These are phyloP conservation scores for Sepioteuthis lessoniana DNA, from an alignment of 2,888 invertebrate species.

Conservation along the genomic window DNA sequence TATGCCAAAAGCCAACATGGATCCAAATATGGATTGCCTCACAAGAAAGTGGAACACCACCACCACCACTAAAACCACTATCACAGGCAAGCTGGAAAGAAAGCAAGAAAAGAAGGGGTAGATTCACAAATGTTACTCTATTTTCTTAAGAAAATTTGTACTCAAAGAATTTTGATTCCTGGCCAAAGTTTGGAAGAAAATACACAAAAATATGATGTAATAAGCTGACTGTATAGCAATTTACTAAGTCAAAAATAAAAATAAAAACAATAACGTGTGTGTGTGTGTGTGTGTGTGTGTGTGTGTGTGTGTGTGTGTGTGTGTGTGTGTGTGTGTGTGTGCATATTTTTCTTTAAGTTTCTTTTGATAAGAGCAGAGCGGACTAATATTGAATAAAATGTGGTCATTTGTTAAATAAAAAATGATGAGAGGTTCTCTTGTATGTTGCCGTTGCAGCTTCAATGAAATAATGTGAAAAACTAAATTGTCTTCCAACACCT, in stretches of 20 bases:
- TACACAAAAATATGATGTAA: not conserved
- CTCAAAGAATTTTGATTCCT: conserved; percentile 14
- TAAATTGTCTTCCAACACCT: not conserved
- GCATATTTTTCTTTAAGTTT: no score
- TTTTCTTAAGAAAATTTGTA: conserved; percentile 10
- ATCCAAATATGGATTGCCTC: conserved; percentile 33
- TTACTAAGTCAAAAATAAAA: not conserved
- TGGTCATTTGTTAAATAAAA: not conserved
- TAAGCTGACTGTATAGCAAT: not conserved
- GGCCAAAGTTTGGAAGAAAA: not conserved
- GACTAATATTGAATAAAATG: not conserved
- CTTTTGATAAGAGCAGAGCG: no score
- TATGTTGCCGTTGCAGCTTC: not conserved
- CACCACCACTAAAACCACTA: not conserved
- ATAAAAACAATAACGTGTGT: not conserved
- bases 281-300: not conserved
- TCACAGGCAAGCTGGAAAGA: not conserved
- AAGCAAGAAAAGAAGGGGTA: not conserved
- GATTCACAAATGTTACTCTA: not conserved
- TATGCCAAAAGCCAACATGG: conserved; percentile 23
- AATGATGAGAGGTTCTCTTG: not conserved
- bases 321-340: not conserved
- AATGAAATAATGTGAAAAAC: not conserved
- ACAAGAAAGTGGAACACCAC: not conserved
- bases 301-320: not conserved